Conservation (phyloP, 1,140 invertebrate species). For the Harlomillsia oculata region DNA sequence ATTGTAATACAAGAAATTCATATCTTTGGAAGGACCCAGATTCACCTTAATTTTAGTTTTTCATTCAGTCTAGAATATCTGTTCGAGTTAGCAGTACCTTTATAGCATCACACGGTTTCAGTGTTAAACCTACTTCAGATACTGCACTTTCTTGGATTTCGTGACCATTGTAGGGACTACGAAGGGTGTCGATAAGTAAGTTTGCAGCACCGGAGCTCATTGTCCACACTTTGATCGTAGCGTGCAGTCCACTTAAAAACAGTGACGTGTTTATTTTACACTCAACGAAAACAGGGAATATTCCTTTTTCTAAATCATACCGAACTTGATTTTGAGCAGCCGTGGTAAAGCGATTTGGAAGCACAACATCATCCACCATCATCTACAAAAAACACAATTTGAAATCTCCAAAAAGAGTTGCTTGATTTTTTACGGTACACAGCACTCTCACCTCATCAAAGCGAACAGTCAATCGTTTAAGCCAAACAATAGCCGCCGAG, state of each 20-base stretch:
- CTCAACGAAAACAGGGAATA: constrained; percentile 19
- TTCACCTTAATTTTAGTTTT: background rate
- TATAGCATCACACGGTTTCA: constrained; percentile 15
- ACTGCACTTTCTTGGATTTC: constrained; percentile 8
- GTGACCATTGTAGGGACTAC: background rate
- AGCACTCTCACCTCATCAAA: constrained; percentile 24
- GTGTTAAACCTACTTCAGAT: constrained; percentile 18
- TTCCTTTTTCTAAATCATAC: constrained; percentile 20
- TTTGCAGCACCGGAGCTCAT: constrained; percentile 16
- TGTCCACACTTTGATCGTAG: constrained; percentile 22
- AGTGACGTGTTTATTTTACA: constrained; percentile 10
- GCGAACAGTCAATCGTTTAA: constrained; percentile 20
- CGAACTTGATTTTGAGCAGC: constrained; percentile 20
- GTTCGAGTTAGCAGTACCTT: constrained; percentile 12
- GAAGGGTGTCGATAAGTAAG: constrained; percentile 20
- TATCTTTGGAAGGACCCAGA: background rate
- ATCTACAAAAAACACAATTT: constrained; percentile 14
- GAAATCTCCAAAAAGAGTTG: background rate
- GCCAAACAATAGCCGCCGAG: constrained; percentile 17
- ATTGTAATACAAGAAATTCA: background rate
- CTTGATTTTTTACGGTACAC: background rate
- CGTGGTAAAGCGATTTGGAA: constrained; percentile 16
- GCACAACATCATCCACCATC: constrained; percentile 19
- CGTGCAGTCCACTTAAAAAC: constrained; percentile 17
- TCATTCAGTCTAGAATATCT: constrained; percentile 3